A percentile compares a stretch with the other conserved stretches of the same genome.
phyloP scores from a whole-genome alignment of 2,888 invertebrate genomes.

The Argyresthia albistria region DNA sequence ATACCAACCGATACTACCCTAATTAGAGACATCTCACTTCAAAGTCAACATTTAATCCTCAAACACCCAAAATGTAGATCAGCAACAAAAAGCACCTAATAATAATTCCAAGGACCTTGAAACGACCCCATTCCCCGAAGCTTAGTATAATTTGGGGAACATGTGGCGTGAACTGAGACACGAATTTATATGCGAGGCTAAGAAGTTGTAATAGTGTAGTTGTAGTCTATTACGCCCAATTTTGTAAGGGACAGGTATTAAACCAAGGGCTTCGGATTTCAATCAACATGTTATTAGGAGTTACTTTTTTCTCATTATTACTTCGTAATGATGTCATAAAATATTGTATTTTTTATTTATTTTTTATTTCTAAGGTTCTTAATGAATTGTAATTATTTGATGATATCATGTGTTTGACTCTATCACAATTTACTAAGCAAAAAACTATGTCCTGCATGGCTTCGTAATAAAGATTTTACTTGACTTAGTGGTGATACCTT shows the following conservation, averaged over 20 bases:
- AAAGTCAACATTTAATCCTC: neutral
- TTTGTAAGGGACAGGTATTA: conserved; percentile 14
- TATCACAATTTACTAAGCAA: too few relatives aligned
- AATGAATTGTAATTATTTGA: too few relatives aligned
- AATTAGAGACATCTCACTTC: conserved; percentile 1
- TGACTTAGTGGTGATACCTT: too few relatives aligned
- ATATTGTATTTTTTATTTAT: too few relatives aligned
- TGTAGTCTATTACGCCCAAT: conserved; percentile 39
- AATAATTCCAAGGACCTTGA: conserved; percentile 13
- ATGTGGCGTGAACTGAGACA: conserved; percentile 30
- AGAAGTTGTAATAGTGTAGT: conserved; percentile 31
- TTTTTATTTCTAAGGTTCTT: too few relatives aligned
- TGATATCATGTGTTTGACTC: too few relatives aligned
- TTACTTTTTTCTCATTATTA: too few relatives aligned
- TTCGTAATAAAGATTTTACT: too few relatives aligned
- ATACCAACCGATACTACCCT: conserved; percentile 6
- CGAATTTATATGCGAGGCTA: conserved; percentile 20
- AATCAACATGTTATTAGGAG: too few relatives aligned
- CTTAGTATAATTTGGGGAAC: conserved; percentile 19
- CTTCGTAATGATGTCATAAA: too few relatives aligned
- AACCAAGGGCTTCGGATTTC: too few relatives aligned
- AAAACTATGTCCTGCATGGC: too few relatives aligned
- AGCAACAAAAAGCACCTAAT: conserved; percentile 6
- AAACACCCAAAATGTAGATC: neutral
- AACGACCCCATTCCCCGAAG: conserved; percentile 5